Percentiles rank a stretch among this genome's conserved stretches.
Conservation (phyloP, 1,140 invertebrate species). For the Fopius arisanus region DNA sequence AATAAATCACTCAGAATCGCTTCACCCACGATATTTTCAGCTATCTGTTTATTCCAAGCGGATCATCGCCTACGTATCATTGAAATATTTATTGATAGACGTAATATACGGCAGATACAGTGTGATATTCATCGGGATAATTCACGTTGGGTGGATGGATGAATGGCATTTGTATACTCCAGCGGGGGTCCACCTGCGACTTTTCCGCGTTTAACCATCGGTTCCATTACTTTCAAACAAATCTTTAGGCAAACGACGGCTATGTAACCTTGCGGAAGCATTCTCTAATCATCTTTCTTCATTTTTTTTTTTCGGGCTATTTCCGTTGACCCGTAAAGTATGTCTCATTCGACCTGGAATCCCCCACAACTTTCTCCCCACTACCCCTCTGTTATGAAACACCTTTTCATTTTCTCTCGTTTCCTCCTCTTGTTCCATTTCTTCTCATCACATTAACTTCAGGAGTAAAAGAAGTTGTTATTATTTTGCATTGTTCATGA, state of each 20-base stretch:
- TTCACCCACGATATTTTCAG: background rate
- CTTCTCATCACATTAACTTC: background rate
- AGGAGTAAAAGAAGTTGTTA: background rate
- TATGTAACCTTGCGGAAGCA: background rate
- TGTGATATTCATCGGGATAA: background rate
- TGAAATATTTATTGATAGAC: constrained; percentile 27
- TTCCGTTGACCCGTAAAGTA: constrained; percentile 2
- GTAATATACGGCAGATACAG: background rate
- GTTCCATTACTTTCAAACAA: constrained; percentile 32
- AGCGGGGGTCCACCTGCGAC: constrained; percentile 45
- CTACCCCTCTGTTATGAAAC: background rate
- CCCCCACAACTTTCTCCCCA: constrained; percentile 7
- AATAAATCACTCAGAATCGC: background rate
- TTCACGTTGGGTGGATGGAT: background rate
- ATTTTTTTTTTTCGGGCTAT: background rate
- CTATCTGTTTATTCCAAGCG: constrained; percentile 4
- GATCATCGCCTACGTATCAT: constrained; percentile 26
- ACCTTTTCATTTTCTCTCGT: background rate
- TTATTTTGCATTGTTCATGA: background rate
- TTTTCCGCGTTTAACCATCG: constrained; percentile 37
- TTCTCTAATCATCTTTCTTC: background rate
- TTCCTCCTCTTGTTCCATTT: background rate
- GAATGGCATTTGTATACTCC: constrained; percentile 6
- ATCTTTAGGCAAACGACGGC: background rate
- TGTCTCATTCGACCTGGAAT: constrained; percentile 15